These are phyloP conservation scores for Homarus gammarus DNA, from an alignment of 2,888 invertebrate genomes.

Conservation along the genomic window DNA sequence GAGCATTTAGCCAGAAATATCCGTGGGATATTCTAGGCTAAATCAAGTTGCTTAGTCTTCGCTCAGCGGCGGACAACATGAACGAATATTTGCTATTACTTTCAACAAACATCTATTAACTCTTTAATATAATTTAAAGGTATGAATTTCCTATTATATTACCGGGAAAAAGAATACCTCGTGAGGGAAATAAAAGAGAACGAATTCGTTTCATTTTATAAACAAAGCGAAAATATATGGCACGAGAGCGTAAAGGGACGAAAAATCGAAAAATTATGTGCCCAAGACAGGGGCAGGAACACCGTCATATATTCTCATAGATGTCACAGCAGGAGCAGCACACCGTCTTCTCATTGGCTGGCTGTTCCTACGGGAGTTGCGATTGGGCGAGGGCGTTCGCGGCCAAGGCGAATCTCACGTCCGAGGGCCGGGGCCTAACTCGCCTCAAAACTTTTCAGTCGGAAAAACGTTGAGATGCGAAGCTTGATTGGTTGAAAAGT, in stretches of 20 bases:
- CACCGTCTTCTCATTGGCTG: slow-evolving; percentile 54
- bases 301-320: slow-evolving; percentile 68
- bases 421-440: slow-evolving; percentile 22
- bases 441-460: slow-evolving; percentile 34
- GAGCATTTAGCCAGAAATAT: neutral
- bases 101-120: neutral
- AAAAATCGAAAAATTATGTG: slow-evolving; percentile 40
- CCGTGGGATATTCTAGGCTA: neutral
- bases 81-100: neutral
- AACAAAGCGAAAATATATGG: slow-evolving; percentile 40
- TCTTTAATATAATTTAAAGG: neutral
- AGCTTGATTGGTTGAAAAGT: slow-evolving; percentile 56
- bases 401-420: slow-evolving; percentile 55
- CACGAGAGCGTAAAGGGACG: slow-evolving; percentile 25
- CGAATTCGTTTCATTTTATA: neutral
- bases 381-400: slow-evolving; percentile 43
- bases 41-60: neutral
- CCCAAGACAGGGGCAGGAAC: slow-evolving; percentile 46
- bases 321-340: slow-evolving; percentile 57
- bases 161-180: neutral
- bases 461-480: slow-evolving; percentile 55
- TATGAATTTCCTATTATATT: neutral
- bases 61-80: neutral
- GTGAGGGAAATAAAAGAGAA: neutral
- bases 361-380: slow-evolving; percentile 29